Evolutionary conservation across 2,113 vertebrate species (phyloP).

Genomic region (Sceloporus tristichus): DNA sequence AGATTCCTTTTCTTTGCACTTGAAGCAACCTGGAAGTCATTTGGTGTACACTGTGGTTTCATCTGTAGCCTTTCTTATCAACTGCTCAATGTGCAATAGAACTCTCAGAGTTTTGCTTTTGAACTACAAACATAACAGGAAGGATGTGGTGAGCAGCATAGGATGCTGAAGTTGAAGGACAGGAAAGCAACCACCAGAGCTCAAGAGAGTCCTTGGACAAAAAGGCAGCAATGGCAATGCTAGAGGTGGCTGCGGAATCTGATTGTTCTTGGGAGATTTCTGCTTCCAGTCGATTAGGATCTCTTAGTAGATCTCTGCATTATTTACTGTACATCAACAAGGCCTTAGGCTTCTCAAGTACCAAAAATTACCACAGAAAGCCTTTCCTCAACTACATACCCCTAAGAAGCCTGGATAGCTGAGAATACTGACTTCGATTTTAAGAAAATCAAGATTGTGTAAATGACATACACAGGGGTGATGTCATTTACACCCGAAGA

Average conservation of each 20-base stretch:
- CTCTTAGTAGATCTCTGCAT: not conserved
- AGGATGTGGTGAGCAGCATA: constrained; percentile 1
- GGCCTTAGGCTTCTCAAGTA: not conserved
- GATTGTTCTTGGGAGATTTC: not conserved
- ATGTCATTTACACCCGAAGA: no score
- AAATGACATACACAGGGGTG: no score
- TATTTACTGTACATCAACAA: not conserved
- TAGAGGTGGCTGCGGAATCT: no score
- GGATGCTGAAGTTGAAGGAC: not conserved
- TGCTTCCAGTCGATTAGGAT: not conserved
- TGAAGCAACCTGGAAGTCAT: not conserved
- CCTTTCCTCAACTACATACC: no score
- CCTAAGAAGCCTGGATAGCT: not conserved
- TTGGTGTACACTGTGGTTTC: not conserved
- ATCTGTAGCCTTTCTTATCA: not conserved
- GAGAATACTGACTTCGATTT: not conserved
- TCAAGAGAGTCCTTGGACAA: not conserved
- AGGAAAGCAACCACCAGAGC: not conserved
- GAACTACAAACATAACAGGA: not conserved
- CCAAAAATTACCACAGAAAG: not conserved
- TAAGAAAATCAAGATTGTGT: no score
- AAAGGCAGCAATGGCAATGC: not conserved
- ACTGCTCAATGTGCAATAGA: not conserved
- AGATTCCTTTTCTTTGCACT: not conserved
- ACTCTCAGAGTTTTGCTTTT: not conserved